phyloP scores from a whole-genome alignment of 2,113 vertebrate genomes.

The Prinia subflava region DNA sequence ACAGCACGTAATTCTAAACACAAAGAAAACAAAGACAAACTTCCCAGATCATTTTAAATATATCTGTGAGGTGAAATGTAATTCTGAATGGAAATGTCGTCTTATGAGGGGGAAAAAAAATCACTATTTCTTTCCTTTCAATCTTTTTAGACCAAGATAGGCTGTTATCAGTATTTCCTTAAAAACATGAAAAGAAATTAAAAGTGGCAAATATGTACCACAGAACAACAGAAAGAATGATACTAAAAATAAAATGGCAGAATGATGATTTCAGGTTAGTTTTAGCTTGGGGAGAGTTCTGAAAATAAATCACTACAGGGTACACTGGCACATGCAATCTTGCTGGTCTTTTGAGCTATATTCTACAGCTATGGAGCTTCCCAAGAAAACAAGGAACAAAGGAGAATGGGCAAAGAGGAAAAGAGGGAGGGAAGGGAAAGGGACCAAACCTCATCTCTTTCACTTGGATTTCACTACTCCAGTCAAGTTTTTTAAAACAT shows the following conservation, averaged over 20 bases:
- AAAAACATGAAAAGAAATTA: not conserved
- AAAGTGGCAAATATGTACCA: not conserved
- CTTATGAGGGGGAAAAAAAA: not conserved
- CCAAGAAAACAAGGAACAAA: not conserved
- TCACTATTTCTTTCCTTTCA: not conserved
- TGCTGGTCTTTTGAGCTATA: not conserved
- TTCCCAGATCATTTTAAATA: not conserved
- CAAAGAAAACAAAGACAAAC: not conserved
- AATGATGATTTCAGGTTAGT: not conserved
- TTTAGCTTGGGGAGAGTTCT: not conserved
- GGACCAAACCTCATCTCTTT: not conserved
- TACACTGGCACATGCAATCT: not conserved
- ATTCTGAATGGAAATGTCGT: not conserved
- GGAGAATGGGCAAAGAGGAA: not conserved
- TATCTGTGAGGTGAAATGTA: not conserved
- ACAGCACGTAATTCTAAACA: not conserved
- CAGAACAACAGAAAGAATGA: not conserved
- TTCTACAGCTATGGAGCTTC: not conserved
- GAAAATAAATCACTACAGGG: not conserved
- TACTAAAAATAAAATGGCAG: not conserved
- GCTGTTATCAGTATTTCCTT: not conserved
- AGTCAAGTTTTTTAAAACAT: not conserved
- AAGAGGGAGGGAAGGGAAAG: not conserved
- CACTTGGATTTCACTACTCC: not conserved
- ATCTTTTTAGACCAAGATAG: not conserved